Conservation (phyloP, 2,113 vertebrate genomes). For the Puma concolor region DNA sequence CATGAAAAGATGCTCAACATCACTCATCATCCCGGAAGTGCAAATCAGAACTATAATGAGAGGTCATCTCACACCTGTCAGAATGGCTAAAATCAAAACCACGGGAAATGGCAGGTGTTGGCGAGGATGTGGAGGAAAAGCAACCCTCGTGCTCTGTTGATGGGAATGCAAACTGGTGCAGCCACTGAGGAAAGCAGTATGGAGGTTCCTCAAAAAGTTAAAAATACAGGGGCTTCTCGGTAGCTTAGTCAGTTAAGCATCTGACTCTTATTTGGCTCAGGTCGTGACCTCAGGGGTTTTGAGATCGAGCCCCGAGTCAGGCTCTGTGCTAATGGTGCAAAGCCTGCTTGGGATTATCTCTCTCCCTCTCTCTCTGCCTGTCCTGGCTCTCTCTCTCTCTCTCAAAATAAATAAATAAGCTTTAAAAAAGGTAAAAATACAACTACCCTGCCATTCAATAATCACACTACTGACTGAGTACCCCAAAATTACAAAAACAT, state of each 20-base stretch:
- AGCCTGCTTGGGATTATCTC: no score
- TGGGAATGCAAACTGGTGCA: neutral
- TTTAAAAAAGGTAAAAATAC: neutral
- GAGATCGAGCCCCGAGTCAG: no score
- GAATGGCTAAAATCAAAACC: neutral
- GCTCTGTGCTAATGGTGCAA: no score
- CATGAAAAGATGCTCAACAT: neutral
- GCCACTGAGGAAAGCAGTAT: neutral
- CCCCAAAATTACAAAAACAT: neutral
- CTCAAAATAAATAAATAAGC: no score
- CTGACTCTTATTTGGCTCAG: no score
- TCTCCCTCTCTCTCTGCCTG: no score
- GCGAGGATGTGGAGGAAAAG: neutral
- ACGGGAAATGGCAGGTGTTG: neutral
- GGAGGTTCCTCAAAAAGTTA: neutral
- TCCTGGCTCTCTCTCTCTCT: no score
- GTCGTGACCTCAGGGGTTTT: no score
- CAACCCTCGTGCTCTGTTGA: neutral
- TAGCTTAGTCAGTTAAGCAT: no score
- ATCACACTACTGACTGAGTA: neutral
- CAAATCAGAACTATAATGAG: neutral
- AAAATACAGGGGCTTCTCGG: neutral
- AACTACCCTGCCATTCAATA: neutral
- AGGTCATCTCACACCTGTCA: neutral
- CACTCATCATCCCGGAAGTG: neutral